Evolutionary conservation across 2,888 invertebrate genomes (phyloP).

Genomic region (Toxonevra muliebris): DNA sequence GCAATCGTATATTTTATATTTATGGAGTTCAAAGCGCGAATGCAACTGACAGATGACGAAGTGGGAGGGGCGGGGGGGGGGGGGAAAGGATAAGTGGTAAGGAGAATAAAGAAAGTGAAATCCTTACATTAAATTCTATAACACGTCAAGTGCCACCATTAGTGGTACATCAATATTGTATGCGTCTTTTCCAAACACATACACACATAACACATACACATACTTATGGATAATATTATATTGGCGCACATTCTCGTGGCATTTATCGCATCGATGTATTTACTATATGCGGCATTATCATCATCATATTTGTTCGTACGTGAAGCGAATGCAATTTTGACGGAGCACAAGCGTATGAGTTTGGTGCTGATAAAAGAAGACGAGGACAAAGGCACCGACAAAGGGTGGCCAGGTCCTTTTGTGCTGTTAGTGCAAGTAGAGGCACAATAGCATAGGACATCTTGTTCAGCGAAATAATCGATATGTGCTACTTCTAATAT

Average conservation of each 20-base stretch:
- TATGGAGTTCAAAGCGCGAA: neutral
- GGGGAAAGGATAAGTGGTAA: neutral
- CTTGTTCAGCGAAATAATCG: too few relatives aligned
- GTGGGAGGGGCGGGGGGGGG: neutral
- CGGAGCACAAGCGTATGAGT: too few relatives aligned
- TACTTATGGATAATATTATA: neutral
- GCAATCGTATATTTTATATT: neutral
- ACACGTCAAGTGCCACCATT: constrained; percentile 22
- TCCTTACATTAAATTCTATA: constrained; percentile 12
- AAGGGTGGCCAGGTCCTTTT: too few relatives aligned
- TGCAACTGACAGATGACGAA: neutral
- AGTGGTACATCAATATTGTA: constrained; percentile 26
- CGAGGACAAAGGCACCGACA: too few relatives aligned
- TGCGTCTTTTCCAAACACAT: constrained; percentile 6
- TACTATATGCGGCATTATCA: constrained; percentile 8
- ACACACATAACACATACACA: constrained; percentile 19
- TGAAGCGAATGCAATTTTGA: too few relatives aligned
- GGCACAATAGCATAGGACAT: too few relatives aligned
- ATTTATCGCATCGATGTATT: constrained; percentile 25
- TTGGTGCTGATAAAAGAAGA: too few relatives aligned
- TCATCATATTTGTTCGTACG: too few relatives aligned
- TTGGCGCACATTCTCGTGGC: neutral
- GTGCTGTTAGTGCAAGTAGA: too few relatives aligned
- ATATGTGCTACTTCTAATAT: too few relatives aligned
- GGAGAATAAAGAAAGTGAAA: constrained; percentile 24